Evolutionary conservation across 2,113 vertebrate species (phyloP), one percentile per base, ranked within the genome.

Genomic region (Pionites leucogaster): DNA sequence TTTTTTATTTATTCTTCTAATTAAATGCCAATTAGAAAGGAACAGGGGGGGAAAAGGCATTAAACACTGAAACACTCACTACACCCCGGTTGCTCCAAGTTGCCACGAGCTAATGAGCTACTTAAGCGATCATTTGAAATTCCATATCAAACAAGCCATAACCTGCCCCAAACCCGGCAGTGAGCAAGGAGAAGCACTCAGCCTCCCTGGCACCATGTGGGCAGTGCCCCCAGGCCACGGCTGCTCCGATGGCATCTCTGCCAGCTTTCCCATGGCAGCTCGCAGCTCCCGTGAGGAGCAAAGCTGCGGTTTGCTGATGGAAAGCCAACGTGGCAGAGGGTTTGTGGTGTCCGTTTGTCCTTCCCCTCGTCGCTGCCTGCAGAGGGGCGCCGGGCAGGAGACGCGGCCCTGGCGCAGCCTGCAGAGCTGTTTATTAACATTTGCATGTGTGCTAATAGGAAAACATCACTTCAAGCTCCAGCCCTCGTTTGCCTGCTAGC

Each of bases 1-100:
- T 95, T 79, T 93, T 84, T 96, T 97, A 97, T 97, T 97, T 97
- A 95, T 96, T 95, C 93, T 97, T 97, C 96, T 96, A 97, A 97
- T 97, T 97, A 97, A 97, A 95, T 69, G 78, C 92, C 95, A 97
- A 96, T 97, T 97, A 95, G 95, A 91, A 96, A 91, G 91, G 83
- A 92, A 95, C 86, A 89, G 93, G 68, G 9, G 25, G 2, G 59
- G 5, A 82, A 91, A 91, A 79, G 82, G 92, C 96, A 94, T 93
- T 90, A 96, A 92, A 92, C 93, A 92, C 96, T 97, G 95, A 96
- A 97, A 96, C 81, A 88, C 95, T 93, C 90, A 86, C 91, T 95
- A 84, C 90, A 74, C 92, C 92, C 91, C 81, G 91, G 94, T 94
- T 94, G 90, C 95, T 91, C 57, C 0, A 93, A 92, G 95, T 95